Evolutionary conservation across 1,140 invertebrate species (phyloP).

Genomic region (Dendrolimus punctatus): DNA sequence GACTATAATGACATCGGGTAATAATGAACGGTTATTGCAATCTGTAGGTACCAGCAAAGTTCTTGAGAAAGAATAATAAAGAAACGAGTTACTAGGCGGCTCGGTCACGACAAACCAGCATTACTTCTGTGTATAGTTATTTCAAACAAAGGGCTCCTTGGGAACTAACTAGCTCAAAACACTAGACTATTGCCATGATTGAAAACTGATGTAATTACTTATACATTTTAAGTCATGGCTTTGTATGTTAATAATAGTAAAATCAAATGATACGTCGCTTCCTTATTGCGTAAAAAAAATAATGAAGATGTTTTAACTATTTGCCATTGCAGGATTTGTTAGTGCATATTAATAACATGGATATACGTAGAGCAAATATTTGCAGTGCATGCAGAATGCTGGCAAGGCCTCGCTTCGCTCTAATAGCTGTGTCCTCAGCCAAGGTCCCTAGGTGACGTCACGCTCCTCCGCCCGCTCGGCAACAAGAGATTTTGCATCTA

Average conservation of each 20-base stretch:
- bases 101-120: conserved; percentile 17
- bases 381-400: conserved; percentile 46
- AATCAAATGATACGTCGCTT: too few species aligned
- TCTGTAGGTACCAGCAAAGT: too few species aligned
- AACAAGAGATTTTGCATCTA: conserved; percentile 39
- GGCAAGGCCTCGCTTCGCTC: conserved; percentile 52
- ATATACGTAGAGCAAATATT: conserved; percentile 21
- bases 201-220: too few species aligned
- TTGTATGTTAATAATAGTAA: too few species aligned
- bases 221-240: too few species aligned
- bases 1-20: too few species aligned
- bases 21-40: too few species aligned
- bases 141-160: conserved; percentile 26
- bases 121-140: conserved; percentile 19
- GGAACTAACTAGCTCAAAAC: conserved; percentile 13
- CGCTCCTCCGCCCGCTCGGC: conserved; percentile 41
- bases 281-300: neutral
- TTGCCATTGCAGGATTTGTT: conserved; percentile 5
- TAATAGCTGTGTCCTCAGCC: conserved; percentile 55
- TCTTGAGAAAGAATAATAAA: too few species aligned
- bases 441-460: conserved; percentile 61
- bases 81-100: too few species aligned
- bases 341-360: conserved; percentile 7
- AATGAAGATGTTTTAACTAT: conserved; percentile 2
- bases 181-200: neutral